Evolutionary conservation across 2,797 vertebrate species (phyloP), one percentile per base, ranked within the genome.

Genomic region (Salmo trutta): DNA sequence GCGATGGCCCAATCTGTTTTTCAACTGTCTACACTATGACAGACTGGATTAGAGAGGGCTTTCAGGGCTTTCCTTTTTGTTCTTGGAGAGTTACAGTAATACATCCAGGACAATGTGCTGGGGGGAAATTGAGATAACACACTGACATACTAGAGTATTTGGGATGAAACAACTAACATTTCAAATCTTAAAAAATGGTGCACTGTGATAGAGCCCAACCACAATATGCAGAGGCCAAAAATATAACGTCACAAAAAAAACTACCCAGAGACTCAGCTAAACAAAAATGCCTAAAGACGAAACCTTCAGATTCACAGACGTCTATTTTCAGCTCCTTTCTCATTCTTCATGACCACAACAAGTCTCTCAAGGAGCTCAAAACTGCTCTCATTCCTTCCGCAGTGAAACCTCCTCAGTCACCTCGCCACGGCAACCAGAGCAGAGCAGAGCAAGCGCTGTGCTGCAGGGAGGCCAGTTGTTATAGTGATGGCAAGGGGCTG

Each of bases 41-140:
- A 88, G 89, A 88, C 88, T 86, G 91, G 90, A 91, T 94, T 92
- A 91, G 88, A 88, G 81, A 88, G 85, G 89, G 88, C 88, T 92
- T 92, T 92, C 88, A 86, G 90, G 91, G 92, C 89, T 91, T 88
- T 86, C 82, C 87, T 85, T 87, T 83, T 92, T 91, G 59, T 92
- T 89, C 86, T 86, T 89, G 81, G 86, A 90, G 82, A 90, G 85
- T 84, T n/a, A 84, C 86, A 24, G 62, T 85, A 85, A 92, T 91
- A 85, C 68, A 91, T 86, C 75, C 81, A 84, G 90, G 89, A 92
- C 88, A 88, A 79, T 67, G 79, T 85, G 82, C 80, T 79, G 80
- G 78, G 76, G 82, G 81, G 78, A 83, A 80, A 88, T 77, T 47
- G 80, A 87, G 81, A 74, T 76, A 82, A 84, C 84, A 83, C 71